Conservation (phyloP, 2,888 invertebrate genomes). For the Griposia aprilina region DNA sequence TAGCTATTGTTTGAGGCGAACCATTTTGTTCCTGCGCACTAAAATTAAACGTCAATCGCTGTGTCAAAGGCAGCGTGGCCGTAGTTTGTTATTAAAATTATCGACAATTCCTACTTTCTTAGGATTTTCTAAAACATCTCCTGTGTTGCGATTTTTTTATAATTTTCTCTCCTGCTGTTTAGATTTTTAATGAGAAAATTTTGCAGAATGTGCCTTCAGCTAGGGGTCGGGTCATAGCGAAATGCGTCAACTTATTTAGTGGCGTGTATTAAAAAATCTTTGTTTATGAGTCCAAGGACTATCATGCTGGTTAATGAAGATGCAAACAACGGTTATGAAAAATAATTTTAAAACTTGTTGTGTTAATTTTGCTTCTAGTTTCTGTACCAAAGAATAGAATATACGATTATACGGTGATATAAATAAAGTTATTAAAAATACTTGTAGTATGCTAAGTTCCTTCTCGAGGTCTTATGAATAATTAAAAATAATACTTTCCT, state of each 20-base stretch:
- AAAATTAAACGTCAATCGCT: conserved; percentile 89
- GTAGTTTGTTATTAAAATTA: conserved; percentile 88
- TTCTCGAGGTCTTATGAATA: not conserved
- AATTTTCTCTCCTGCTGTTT: conserved; percentile 62
- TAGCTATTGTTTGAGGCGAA: conserved; percentile 71
- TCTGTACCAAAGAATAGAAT: no score
- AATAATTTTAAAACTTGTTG: not conserved
- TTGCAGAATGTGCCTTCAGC: conserved; percentile 25
- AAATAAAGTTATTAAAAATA: not conserved
- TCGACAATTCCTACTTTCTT: conserved; percentile 79
- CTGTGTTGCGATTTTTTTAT: conserved; percentile 71
- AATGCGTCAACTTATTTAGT: conserved; percentile 46
- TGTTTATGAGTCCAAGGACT: conserved; percentile 21
- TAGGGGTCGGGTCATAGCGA: conserved; percentile 9
- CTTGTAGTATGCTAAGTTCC: not conserved
- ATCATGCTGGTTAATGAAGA: conserved; percentile 9
- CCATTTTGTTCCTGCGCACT: conserved; percentile 80
- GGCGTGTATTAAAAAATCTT: conserved; percentile 33
- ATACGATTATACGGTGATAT: not conserved
- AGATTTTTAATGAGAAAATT: conserved; percentile 52
- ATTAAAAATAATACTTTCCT: not conserved
- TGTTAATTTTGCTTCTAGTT: not conserved
- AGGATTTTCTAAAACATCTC: conserved; percentile 81
- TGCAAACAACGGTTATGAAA: conserved; percentile 10
- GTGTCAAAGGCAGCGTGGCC: conserved; percentile 80